Evolutionary conservation across 2,888 invertebrate genomes (phyloP), one percentile per base, ranked within the genome.

Genomic region (Scaptomyza caliginosa): DNA sequence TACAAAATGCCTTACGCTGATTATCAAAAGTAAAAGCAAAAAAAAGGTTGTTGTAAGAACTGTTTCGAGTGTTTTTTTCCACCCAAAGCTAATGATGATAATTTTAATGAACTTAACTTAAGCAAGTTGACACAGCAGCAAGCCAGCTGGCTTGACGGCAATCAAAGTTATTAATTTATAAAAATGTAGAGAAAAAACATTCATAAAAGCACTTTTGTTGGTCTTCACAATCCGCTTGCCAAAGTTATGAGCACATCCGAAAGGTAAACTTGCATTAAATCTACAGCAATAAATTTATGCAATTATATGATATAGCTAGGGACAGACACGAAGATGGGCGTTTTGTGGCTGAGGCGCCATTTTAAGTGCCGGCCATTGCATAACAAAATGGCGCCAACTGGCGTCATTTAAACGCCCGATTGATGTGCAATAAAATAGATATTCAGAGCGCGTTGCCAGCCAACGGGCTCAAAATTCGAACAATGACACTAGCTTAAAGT

Each of bases 161-260:
- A 79, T 86, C 65, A 83, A 76, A 83, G 68, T 76, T 76, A 80
- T 72, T 50, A 80, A 79, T 86, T 86, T 76, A 68, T 40, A 45
- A 51, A 62, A 63, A 79, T 66, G 36, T 51, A 43, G 52, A 51
- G 51, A 57, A 49, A 64, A 26, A 13, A 13, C 6, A 6, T 74
- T 52, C 26, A 32, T 23, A n/a, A n/a, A n/a, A 49, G 39, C 39
- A 59, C 58, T 67, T 51, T 45, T 77, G 67, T 73, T 73, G 59
- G 74, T 51, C 77, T 74, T 74, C 50, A 28, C 49, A 50, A 66
- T 57, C 48, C 26, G 38, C 39, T 55, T 11, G 40, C 21, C 39
- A 56, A 67, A 57, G 55, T 67, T 66, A 36, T 62, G 60, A 49
- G 57, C 60, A 70, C 58, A 71, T 67, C 59, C 84, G 13, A 63